Percentiles rank a stretch among this genome's conserved stretches.
phyloP scores from a whole-genome alignment of 2,888 invertebrate species.

The Thymelicus sylvestris region DNA sequence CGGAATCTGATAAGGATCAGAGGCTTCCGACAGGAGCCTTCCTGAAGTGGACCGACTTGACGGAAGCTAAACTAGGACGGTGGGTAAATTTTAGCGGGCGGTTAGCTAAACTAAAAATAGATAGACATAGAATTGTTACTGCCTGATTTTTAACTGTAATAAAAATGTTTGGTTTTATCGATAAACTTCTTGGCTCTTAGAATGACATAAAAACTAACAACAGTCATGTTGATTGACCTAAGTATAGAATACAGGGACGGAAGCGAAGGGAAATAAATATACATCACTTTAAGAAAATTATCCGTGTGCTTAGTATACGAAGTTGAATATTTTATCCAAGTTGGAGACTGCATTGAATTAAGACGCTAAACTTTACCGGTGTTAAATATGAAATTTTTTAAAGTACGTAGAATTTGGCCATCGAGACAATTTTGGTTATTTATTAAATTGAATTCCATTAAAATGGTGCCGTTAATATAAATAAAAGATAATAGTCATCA shows the following conservation, averaged over 20 bases:
- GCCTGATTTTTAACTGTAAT: too few relatives aligned
- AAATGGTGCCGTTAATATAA: slow-evolving; percentile 42
- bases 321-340: too few relatives aligned
- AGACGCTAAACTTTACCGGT: neutral
- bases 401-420: neutral
- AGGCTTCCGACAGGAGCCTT: slow-evolving; percentile 30
- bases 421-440: slow-evolving; percentile 7
- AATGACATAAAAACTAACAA: too few relatives aligned
- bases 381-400: neutral
- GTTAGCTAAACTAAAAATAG: neutral
- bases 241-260: too few relatives aligned
- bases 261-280: too few relatives aligned
- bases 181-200: too few relatives aligned
- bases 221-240: too few relatives aligned
- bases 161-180: too few relatives aligned
- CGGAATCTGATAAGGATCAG: slow-evolving; percentile 36
- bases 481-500: slow-evolving; percentile 43
- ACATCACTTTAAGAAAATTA: too few relatives aligned
- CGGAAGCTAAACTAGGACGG: slow-evolving; percentile 36
- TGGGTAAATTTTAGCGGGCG: slow-evolving; percentile 2
- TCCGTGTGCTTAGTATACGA: too few relatives aligned
- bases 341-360: neutral
- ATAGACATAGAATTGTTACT: neutral
- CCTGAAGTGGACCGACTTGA: slow-evolving; percentile 27
- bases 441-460: slow-evolving; percentile 25